Evolutionary conservation across 2,888 invertebrate species (phyloP).

Genomic region (Hirtodrosophila cameraria): DNA sequence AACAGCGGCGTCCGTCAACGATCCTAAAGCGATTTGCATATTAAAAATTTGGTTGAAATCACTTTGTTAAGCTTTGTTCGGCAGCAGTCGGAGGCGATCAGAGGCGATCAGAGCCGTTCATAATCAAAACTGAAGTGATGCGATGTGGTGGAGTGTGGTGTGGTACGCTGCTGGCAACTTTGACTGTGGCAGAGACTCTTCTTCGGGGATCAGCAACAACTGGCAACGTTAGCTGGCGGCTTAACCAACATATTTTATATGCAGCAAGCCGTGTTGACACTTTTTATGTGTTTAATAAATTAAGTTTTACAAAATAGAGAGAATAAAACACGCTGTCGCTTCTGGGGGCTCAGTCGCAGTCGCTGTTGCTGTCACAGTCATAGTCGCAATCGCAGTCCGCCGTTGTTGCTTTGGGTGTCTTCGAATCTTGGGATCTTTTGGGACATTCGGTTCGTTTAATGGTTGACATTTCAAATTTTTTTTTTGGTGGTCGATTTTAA

Average conservation of each 20-base stretch:
- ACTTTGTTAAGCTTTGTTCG: constrained; percentile 74
- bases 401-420: constrained; percentile 1
- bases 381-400: not conserved
- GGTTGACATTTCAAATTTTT: constrained; percentile 67
- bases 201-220: constrained; percentile 13
- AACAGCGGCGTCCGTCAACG: constrained; percentile 74
- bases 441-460: constrained; percentile 56
- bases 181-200: constrained; percentile 13
- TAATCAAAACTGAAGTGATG: constrained; percentile 75
- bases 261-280: constrained; percentile 78
- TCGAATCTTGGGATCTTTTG: constrained; percentile 9
- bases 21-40: constrained; percentile 76
- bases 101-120: constrained; percentile 75
- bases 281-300: constrained; percentile 81
- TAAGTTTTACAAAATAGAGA: constrained; percentile 75
- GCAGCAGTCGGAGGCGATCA: constrained; percentile 70
- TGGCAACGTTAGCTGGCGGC: constrained; percentile 23
- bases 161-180: constrained; percentile 29
- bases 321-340: constrained; percentile 38
- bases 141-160: too few species aligned
- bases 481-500: constrained; percentile 64
- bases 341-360: constrained; percentile 6
- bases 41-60: constrained; percentile 66
- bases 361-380: not conserved
- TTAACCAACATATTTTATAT: constrained; percentile 71